These are phyloP conservation scores for Thymelicus acteon DNA, from an alignment of 2,888 invertebrate genomes.

Conservation along the genomic window DNA sequence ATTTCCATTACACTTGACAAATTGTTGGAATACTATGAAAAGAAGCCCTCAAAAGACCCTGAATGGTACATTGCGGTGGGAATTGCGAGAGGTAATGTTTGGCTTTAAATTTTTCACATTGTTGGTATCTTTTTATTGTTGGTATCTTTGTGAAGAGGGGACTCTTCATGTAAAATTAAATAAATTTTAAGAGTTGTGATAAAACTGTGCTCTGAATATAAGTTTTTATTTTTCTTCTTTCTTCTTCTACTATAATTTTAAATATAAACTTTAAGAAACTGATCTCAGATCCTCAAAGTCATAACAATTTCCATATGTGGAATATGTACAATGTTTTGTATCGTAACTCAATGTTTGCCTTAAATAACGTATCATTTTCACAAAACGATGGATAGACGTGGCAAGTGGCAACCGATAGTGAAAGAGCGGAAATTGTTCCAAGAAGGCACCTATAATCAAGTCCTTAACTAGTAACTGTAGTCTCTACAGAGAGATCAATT, in stretches of 20 bases:
- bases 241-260: too few species aligned
- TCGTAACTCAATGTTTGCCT: background rate
- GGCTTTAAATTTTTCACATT: too few species aligned
- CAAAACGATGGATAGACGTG: background rate
- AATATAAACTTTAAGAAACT: too few species aligned
- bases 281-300: too few species aligned
- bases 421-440: background rate
- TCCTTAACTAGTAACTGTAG: background rate
- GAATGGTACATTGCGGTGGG: slow-evolving; percentile 76
- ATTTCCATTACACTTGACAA: slow-evolving; percentile 75
- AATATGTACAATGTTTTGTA: background rate
- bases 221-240: too few species aligned
- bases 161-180: too few species aligned
- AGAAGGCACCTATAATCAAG: background rate
- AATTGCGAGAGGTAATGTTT: slow-evolving; percentile 68
- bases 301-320: background rate
- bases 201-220: too few species aligned
- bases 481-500: background rate
- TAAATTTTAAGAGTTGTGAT: too few species aligned
- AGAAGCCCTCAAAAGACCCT: slow-evolving; percentile 78
- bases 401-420: background rate
- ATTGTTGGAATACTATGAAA: slow-evolving; percentile 72
- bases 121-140: too few species aligned
- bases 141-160: too few species aligned
- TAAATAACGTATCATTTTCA: background rate